phyloP scores from a whole-genome alignment of 2,888 invertebrate species.

The Lasioglossum malachurum region DNA sequence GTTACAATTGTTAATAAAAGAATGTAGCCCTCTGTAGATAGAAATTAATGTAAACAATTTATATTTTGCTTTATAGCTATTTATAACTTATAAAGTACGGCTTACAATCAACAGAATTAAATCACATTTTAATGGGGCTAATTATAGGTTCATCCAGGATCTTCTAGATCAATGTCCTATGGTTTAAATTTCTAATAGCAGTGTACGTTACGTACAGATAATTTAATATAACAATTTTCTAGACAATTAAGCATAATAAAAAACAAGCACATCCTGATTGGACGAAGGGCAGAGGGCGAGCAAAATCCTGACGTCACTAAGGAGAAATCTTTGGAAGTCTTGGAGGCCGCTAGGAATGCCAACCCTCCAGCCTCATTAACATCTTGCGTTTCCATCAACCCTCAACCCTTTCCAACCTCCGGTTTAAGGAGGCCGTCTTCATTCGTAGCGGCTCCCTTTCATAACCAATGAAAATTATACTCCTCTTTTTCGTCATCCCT shows the following conservation, averaged over 20 bases:
- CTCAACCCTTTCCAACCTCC: slow-evolving; percentile 70
- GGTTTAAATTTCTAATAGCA: not conserved
- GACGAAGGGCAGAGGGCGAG: slow-evolving; percentile 70
- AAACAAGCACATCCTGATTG: slow-evolving; percentile 76
- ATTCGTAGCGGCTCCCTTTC: slow-evolving; percentile 67
- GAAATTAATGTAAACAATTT: not conserved
- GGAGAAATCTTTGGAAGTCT: slow-evolving; percentile 83
- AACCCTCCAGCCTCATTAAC: slow-evolving; percentile 85
- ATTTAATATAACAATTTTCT: not conserved
- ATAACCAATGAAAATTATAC: slow-evolving; percentile 49
- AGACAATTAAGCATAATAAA: not conserved
- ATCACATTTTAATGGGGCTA: not conserved
- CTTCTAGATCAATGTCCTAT: not conserved
- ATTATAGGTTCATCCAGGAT: not conserved
- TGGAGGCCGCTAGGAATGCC: slow-evolving; percentile 83
- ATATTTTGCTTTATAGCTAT: too few relatives aligned
- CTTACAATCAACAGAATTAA: not conserved
- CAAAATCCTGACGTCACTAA: slow-evolving; percentile 76
- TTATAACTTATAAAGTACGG: not conserved
- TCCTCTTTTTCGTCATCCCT: not conserved
- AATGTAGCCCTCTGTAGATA: not conserved
- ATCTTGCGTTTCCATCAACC: slow-evolving; percentile 82
- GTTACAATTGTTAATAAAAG: too few relatives aligned
- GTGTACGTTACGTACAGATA: not conserved
- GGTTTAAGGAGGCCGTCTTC: slow-evolving; percentile 76